phyloP scores from a whole-genome alignment of 2,113 vertebrate genomes.

The Oreamnos americanus region DNA sequence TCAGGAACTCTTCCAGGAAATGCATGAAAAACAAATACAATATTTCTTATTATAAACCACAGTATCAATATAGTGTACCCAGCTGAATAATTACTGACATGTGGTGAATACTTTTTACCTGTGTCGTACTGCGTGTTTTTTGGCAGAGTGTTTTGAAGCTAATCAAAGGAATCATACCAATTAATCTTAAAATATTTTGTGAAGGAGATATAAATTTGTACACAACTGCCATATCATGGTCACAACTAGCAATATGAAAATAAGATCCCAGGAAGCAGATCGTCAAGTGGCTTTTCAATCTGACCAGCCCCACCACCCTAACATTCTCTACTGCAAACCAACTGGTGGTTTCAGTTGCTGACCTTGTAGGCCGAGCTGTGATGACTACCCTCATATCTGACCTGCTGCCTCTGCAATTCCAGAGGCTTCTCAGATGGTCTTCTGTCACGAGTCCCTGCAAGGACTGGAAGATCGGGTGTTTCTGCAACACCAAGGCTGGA shows the following conservation, averaged over 20 bases:
- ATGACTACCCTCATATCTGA: not conserved
- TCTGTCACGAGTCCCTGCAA: not conserved
- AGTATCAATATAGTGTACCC: not conserved
- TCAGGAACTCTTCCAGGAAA: not conserved
- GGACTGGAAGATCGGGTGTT: not conserved
- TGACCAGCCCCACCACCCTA: not conserved
- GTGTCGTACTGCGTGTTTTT: not conserved
- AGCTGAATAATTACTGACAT: not conserved
- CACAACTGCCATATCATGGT: not conserved
- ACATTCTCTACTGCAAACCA: not conserved
- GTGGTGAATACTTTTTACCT: not conserved
- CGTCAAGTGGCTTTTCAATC: not conserved
- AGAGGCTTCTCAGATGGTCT: not conserved
- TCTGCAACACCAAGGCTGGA: fast-evolving
- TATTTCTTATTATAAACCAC: not conserved
- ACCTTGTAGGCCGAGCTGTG: not conserved
- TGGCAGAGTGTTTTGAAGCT: not conserved
- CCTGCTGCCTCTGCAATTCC: not conserved
- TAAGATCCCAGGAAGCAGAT: not conserved
- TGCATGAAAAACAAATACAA: not conserved
- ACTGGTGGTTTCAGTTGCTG: not conserved
- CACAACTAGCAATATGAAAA: not conserved
- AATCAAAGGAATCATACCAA: not conserved
- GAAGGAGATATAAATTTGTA: not conserved
- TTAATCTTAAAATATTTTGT: not conserved